These are phyloP conservation scores for Pseudanteris insignis DNA, from an alignment of 2,888 invertebrate species.

Conservation along the genomic window DNA sequence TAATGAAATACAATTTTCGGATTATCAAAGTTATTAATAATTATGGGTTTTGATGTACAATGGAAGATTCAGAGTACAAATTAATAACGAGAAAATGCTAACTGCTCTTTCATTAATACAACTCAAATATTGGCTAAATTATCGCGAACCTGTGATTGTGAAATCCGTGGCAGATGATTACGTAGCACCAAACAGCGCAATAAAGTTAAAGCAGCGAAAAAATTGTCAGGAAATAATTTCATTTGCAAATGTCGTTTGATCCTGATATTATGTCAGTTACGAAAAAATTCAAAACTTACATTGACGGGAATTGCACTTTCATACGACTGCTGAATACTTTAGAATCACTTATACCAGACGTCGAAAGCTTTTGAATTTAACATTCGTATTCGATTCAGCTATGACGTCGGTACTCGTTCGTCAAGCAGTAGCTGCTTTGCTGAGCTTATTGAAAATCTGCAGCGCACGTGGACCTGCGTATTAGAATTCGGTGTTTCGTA, in stretches of 20 bases:
- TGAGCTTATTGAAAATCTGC: conserved; percentile 42
- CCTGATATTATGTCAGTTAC: conserved; percentile 34
- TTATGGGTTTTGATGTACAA: no score
- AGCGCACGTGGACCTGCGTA: conserved; percentile 30
- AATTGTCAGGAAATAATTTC: conserved; percentile 27
- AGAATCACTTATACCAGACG: conserved; percentile 43
- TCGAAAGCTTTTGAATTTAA: conserved; percentile 45
- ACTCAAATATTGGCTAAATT: no score
- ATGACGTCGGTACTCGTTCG: conserved; percentile 38
- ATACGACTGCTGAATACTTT: conserved; percentile 40
- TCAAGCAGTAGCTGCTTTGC: conserved; percentile 29
- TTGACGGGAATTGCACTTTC: conserved; percentile 41
- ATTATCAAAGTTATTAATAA: no score
- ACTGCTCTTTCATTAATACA: no score
- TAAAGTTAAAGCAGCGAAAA: background rate
- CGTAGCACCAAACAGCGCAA: background rate
- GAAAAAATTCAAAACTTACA: conserved; percentile 35
- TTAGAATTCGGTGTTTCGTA: conserved; percentile 26
- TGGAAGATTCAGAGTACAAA: no score
- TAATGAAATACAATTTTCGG: no score
- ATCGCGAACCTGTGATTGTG: background rate
- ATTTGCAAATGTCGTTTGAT: conserved; percentile 20
- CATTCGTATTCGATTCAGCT: conserved; percentile 39
- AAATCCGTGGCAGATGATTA: background rate
- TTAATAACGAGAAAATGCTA: no score